Evolutionary conservation across 2,888 invertebrate species (phyloP).

Genomic region (Arenicola marina): DNA sequence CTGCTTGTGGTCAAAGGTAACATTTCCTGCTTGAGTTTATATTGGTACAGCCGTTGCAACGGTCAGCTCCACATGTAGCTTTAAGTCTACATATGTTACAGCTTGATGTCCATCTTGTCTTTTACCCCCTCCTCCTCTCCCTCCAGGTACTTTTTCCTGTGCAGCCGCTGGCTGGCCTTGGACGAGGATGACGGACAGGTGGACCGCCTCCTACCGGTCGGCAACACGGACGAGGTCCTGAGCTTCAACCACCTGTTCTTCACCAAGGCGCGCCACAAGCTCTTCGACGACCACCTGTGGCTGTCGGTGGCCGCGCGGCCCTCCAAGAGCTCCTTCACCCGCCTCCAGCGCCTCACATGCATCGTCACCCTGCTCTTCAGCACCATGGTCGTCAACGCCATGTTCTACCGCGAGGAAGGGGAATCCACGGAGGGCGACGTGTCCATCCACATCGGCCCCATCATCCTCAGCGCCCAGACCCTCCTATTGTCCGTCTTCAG

Average conservation of each 20-base stretch:
- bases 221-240: slow-evolving; percentile 12
- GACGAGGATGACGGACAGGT: slow-evolving; percentile 61
- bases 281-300: slow-evolving; percentile 61
- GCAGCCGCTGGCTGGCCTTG: slow-evolving; percentile 59
- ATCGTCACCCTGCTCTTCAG: slow-evolving; percentile 38
- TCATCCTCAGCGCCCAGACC: slow-evolving; percentile 4
- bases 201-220: slow-evolving; percentile 4
- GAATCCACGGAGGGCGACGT: no score
- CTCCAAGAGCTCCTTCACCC: slow-evolving; percentile 57
- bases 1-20: no score
- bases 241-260: slow-evolving; percentile 33
- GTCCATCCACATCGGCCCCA: slow-evolving; percentile 13
- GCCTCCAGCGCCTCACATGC: slow-evolving; percentile 46
- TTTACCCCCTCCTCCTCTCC: no score
- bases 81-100: no score
- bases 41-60: no score
- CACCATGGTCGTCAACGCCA: slow-evolving; percentile 43
- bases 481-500: slow-evolving; percentile 10
- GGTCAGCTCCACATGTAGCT: no score
- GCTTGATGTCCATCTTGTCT: no score
- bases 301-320: slow-evolving; percentile 59
- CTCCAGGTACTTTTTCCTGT: slow-evolving; percentile 38
- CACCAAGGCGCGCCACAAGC: slow-evolving; percentile 6
- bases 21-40: no score
- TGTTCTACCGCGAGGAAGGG: slow-evolving; percentile 31